Base-by-base conservation (phyloP, 2,797 vertebrate genomes). In the Dallia pectoralis region DNA sequence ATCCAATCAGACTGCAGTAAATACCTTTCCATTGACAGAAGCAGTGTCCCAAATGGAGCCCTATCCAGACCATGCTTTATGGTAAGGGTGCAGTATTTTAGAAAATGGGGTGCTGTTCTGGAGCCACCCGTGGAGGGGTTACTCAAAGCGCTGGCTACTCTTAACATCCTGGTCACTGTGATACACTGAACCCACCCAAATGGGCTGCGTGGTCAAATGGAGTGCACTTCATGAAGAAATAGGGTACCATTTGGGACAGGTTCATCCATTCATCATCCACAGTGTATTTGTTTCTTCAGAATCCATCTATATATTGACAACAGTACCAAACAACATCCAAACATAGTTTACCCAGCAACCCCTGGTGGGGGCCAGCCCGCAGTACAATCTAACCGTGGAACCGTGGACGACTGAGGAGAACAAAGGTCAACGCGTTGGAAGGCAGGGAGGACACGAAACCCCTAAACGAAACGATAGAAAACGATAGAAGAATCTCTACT, bases 261-360 rank as follows among this genome's bases (percentile, higher is more conserved):
- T 80, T 85, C 88, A 19, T 51, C 19, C 18, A 4, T 19, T 51
- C 49, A 18, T 53, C 86, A 85, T 88, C 84, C 85, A 82, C 82
- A 85, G 81, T 88, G 76, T 89, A 88, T 80, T 86, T 89, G 87
- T 85, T 87, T 36, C 73, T 74, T 76, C 9, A 7, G 66, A 74
- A 82, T 81, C 74, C 56, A 76, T 67, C 16, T 80, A 75, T 72
- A 77, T 74, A 81, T 70, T 70, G 56, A 69, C 49, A 19, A 8
- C 25, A 44, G 53, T 68, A 49, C 36, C 36, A 40, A n/a, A 71
- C 75, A 77, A 78, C 70, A 44, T 77, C 69, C 63, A 49, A 1
- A 40, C 36, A 36, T 36, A 2, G 36, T 40, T 40, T 40, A 40
- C 6, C 36, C 36, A 40, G 36, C 36, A 40, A 40, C 33, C 33